A percentile compares a stretch with the other conserved stretches of the same genome.
Evolutionary conservation across 2,113 vertebrate species (phyloP).

Genomic region (Tetrao urogallus): DNA sequence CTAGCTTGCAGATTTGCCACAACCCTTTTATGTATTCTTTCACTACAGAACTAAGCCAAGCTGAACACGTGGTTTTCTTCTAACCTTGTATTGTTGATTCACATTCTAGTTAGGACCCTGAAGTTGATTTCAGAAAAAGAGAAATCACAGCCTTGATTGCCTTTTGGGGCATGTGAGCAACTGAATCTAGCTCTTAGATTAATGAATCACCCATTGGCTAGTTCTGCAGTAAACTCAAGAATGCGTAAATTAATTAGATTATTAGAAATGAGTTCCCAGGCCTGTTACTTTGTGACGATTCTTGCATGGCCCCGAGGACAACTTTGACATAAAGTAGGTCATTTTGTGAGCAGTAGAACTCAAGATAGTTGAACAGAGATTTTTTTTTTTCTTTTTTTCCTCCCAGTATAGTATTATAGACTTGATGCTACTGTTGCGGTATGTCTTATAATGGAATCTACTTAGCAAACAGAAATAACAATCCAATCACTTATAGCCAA

Average conservation of each 20-base stretch:
- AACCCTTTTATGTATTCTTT: background rate
- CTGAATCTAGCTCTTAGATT: conserved; percentile 39
- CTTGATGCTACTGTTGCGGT: background rate
- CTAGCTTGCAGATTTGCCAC: background rate
- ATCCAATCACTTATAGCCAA: background rate
- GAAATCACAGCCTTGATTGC: background rate
- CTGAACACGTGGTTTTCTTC: background rate
- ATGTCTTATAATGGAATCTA: background rate
- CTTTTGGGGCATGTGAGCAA: background rate
- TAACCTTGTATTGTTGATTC: background rate
- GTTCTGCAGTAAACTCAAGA: conserved; percentile 28
- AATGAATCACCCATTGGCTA: conserved; percentile 52
- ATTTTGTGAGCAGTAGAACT: background rate
- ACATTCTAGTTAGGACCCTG: background rate
- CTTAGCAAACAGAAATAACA: background rate
- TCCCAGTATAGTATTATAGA: background rate
- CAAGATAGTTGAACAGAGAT: background rate
- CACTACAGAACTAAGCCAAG: background rate
- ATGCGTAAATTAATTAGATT: conserved; percentile 67
- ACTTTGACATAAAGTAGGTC: conserved; percentile 37
- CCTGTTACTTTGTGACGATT: conserved; percentile 41
- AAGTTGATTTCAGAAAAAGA: conserved; percentile 1
- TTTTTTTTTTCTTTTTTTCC: background rate
- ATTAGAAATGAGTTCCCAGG: conserved; percentile 38
- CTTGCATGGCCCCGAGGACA: background rate